Conservation (phyloP, 2,797 vertebrate species). For the Alcedo atthis region DNA sequence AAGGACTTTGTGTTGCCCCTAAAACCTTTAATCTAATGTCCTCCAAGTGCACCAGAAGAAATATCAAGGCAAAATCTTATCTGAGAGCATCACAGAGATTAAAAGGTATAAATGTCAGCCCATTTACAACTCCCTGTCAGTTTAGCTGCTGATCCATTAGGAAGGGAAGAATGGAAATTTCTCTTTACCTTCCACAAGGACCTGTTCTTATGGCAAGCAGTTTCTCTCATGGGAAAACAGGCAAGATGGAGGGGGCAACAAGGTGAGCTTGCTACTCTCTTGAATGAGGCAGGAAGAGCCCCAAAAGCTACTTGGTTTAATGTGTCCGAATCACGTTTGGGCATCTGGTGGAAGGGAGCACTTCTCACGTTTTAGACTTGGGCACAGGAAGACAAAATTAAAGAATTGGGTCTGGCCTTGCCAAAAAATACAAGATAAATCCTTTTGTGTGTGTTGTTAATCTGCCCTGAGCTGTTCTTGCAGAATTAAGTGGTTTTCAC, state of each 20-base stretch:
- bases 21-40: neutral
- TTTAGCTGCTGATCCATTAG: neutral
- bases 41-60: neutral
- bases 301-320: neutral
- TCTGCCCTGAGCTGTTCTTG: neutral
- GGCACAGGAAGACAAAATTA: neutral
- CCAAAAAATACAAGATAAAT: neutral
- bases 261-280: neutral
- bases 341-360: neutral
- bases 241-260: neutral
- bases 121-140: neutral
- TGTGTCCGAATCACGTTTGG: neutral
- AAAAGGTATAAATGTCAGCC: neutral
- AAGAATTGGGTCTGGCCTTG: neutral
- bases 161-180: neutral
- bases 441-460: neutral
- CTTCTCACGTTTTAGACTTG: neutral
- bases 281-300: neutral
- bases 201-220: neutral
- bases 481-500: neutral
- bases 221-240: neutral
- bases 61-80: conserved; percentile 3
- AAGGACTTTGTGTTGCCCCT: neutral
- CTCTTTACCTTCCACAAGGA: neutral
- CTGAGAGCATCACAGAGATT: neutral